A percentile compares a stretch with the other conserved stretches of the same genome.
Evolutionary conservation across 2,888 invertebrate species (phyloP).

Genomic region (Monochamus alternatus): DNA sequence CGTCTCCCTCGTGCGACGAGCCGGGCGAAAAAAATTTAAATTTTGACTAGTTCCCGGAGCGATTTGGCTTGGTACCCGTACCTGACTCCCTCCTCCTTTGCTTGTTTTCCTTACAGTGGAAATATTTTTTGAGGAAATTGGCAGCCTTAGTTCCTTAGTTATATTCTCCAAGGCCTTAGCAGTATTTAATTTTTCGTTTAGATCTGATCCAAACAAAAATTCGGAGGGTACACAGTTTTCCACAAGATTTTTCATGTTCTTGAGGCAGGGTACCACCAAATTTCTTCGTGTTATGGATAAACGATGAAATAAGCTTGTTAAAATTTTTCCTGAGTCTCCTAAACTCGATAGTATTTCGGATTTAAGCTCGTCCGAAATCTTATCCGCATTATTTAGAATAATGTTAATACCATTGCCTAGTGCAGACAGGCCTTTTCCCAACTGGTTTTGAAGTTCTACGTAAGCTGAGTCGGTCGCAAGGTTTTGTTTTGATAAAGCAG

Average conservation of each 20-base stretch:
- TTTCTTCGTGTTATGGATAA: constrained; percentile 28
- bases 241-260: constrained; percentile 15
- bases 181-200: constrained; percentile 4
- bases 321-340: constrained; percentile 32
- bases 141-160: too few species aligned
- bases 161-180: not conserved
- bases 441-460: not conserved
- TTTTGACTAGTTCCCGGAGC: too few species aligned
- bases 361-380: not conserved
- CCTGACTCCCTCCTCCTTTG: too few species aligned
- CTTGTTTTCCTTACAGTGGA: too few species aligned
- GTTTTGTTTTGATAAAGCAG: constrained; percentile 9
- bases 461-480: not conserved
- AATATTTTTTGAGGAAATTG: too few species aligned
- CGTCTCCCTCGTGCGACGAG: not conserved
- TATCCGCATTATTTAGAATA: not conserved
- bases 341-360: not conserved
- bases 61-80: too few species aligned
- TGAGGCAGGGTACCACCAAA: constrained; percentile 24
- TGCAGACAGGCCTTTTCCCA: not conserved
- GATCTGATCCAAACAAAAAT: not conserved
- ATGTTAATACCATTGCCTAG: not conserved
- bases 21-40: not conserved
- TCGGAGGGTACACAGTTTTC: constrained; percentile 24
- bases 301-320: constrained; percentile 31